Base-by-base conservation (phyloP, 2,888 invertebrate genomes). In the Micoletzkya japonica region DNA sequence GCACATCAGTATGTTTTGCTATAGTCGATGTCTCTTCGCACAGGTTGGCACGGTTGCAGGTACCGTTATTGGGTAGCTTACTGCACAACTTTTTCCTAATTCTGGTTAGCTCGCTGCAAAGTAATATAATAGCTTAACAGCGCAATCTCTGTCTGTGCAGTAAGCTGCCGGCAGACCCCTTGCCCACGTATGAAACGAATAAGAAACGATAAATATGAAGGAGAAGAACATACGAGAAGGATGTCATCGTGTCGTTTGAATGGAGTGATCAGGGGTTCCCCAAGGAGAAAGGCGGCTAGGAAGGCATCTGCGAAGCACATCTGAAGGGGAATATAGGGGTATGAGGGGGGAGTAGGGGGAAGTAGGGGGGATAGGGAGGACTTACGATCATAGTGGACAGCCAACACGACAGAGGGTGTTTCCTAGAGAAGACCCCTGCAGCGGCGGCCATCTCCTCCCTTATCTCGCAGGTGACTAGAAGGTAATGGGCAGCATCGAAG, bases 401-500 rank as follows among this genome's bases (percentile, higher is more conserved):
- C 96, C 96, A 99, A 87, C 95, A 96, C 76, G 96, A 92, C 80
- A 98, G 88, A 0, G 98, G 97, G 87, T 98, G 97, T 87, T 95
- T 95, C 73, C 98, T 90, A 56, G 95, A 95, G 87, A 98, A 98
- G 70, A 91, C 89, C 86, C 92, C 91, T 17, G 93, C 92, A 75
- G 92, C 93, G 92, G 87, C 58, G 28, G 82, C 82, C 36, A 84
- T 70, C 63, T 85, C 84, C n/a, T 82, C 80, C n/a, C 83, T 77
- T 1, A 84, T 81, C 17, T 81, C 74, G 14, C 76, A 68, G 52
- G 82, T 77, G 72, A 79, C 84, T 67, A 84, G 70, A n/a, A 94
- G 90, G 88, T 93, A 94, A 89, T 98, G 95, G 81, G 96, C 96
- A 85, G 96, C 92, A 87, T 98, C 97, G 88, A 99, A 99, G 89